These are phyloP conservation scores for Megaceryle maxima DNA, from an alignment of 2,113 vertebrate genomes.

Conservation along the genomic window DNA sequence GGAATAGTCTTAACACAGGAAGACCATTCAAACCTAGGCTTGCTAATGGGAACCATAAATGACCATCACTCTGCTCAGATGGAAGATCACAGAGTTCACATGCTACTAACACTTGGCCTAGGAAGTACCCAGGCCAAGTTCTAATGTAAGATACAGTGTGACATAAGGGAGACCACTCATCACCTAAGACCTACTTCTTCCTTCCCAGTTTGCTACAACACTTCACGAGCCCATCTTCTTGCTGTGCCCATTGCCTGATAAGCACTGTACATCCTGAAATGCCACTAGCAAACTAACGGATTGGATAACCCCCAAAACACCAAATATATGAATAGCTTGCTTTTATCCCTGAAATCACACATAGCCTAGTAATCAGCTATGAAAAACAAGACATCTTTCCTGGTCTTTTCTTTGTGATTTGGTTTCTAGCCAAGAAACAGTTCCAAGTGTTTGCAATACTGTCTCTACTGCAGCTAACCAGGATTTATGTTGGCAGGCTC, in stretches of 20 bases:
- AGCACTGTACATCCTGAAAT: neutral
- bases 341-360: neutral
- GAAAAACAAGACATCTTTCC: neutral
- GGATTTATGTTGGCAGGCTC: neutral
- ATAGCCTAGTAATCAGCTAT: neutral
- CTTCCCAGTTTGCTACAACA: rapidly evolving
- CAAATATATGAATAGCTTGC: neutral
- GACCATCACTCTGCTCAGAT: neutral
- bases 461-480: neutral
- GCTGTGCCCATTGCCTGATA: rapidly evolving
- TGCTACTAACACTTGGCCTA: neutral
- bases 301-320: neutral
- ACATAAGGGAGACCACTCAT: neutral
- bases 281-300: neutral
- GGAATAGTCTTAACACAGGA: neutral
- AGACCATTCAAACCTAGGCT: neutral
- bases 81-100: neutral
- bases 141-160: rapidly evolving
- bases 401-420: neutral
- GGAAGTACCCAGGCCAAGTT: neutral
- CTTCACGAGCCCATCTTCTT: neutral
- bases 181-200: neutral
- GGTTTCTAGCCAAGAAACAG: neutral
- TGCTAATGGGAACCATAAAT: neutral
- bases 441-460: neutral